A percentile compares a stretch with the other conserved stretches of the same genome.
These are phyloP conservation scores for Coregonus suidteri DNA, from an alignment of 2,797 vertebrate species.

Conservation along the genomic window DNA sequence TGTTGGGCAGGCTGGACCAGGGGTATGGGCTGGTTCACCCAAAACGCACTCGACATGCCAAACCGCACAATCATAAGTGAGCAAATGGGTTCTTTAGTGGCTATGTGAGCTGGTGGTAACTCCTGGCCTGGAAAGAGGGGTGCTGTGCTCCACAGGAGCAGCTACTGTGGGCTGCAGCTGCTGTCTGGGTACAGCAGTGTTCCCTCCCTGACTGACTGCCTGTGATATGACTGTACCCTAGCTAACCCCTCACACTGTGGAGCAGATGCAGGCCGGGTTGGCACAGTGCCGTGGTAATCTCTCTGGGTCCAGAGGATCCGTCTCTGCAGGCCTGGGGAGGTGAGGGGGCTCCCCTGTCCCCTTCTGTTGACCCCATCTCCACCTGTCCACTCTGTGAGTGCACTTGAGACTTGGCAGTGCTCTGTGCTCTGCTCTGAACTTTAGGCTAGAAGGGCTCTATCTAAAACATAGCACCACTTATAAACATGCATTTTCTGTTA, in stretches of 20 bases:
- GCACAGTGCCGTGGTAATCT: constrained; percentile 40
- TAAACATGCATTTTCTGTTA: not conserved
- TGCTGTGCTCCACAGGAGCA: not conserved
- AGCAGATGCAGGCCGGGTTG: constrained; percentile 19
- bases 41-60: not conserved
- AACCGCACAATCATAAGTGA: not conserved
- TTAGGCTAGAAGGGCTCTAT: too few species aligned
- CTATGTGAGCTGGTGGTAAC: not conserved
- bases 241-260: constrained; percentile 43
- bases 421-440: too few species aligned
- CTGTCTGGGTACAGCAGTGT: constrained; percentile 48
- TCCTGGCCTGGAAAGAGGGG: not conserved
- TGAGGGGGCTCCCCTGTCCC: constrained; percentile 18
- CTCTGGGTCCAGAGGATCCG: constrained; percentile 43
- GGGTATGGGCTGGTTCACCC: not conserved
- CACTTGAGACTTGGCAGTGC: not conserved
- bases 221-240: constrained; percentile 37
- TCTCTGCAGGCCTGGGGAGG: constrained; percentile 31
- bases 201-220: constrained; percentile 15
- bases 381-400: not conserved
- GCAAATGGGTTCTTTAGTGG: not conserved
- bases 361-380: constrained; percentile 6
- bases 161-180: constrained; percentile 41
- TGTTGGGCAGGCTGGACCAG: not conserved
- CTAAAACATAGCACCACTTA: too few species aligned